Conservation (phyloP, 1,140 invertebrate species). For the Megalonaias nervosa region DNA sequence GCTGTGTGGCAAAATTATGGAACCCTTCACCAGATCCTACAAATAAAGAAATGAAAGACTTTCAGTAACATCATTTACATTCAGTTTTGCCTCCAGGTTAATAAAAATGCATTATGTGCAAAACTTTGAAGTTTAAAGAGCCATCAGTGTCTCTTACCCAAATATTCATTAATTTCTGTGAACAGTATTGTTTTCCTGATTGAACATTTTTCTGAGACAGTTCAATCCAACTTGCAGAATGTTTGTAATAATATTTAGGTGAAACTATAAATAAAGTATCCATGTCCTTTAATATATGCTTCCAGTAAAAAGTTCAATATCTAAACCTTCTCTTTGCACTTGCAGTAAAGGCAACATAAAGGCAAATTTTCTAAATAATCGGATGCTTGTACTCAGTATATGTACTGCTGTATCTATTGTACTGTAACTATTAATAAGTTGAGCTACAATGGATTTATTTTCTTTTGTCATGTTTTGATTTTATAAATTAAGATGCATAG, state of each 20-base stretch:
- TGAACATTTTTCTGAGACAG: background rate
- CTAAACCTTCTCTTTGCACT: too few species aligned
- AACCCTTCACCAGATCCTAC: constrained; percentile 42
- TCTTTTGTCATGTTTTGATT: background rate
- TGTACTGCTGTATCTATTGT: too few species aligned
- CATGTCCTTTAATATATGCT: too few species aligned
- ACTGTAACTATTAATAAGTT: background rate
- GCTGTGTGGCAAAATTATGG: constrained; percentile 39
- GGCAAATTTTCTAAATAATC: too few species aligned
- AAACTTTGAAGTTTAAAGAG: background rate
- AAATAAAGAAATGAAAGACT: constrained; percentile 14
- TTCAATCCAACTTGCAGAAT: too few species aligned
- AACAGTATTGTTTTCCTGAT: background rate
- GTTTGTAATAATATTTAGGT: too few species aligned
- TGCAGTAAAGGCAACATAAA: too few species aligned
- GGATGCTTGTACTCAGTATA: too few species aligned
- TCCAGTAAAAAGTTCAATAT: too few species aligned
- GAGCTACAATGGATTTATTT: background rate
- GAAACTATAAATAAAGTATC: too few species aligned
- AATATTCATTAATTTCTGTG: background rate
- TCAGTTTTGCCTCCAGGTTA: background rate
- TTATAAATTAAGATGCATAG: background rate
- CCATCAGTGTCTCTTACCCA: background rate
- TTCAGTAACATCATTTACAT: background rate
- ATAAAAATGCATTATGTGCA: background rate